Evolutionary conservation across 2,797 vertebrate genomes (phyloP).

Genomic region (Myiotriccus ornatus): DNA sequence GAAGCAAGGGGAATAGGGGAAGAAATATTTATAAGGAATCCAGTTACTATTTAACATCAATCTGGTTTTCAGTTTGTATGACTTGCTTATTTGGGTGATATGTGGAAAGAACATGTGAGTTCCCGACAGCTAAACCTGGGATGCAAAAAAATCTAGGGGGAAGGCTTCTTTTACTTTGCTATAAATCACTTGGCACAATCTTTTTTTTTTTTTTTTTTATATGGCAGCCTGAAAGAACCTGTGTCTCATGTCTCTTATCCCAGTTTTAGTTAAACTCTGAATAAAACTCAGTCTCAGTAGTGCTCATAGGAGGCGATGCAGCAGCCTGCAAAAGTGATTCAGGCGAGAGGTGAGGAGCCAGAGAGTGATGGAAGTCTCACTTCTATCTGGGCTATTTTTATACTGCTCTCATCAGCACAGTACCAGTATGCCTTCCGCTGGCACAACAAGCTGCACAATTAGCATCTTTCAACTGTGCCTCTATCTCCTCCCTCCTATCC

Average conservation of each 20-base stretch:
- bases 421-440: neutral
- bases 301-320: neutral
- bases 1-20: neutral
- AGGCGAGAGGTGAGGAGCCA: neutral
- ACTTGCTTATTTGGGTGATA: neutral
- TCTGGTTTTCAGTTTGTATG: neutral
- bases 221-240: neutral
- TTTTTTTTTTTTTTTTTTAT: neutral
- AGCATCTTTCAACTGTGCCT: neutral
- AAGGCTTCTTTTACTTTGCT: neutral
- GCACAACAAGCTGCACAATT: slow-evolving; percentile 8
- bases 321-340: neutral
- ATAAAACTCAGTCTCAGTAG: neutral
- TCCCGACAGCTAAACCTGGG: neutral
- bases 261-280: slow-evolving; percentile 13
- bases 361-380: neutral
- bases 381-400: slow-evolving; percentile 30
- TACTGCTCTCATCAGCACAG: slow-evolving; percentile 31
- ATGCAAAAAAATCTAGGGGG: neutral
- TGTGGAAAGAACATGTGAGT: neutral
- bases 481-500: neutral
- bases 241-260: neutral
- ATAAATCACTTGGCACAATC: neutral
- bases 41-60: neutral
- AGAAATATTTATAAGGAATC: neutral